Evolutionary conservation across 2,113 vertebrate species (phyloP).

Genomic region (Formicarius rufipectus): DNA sequence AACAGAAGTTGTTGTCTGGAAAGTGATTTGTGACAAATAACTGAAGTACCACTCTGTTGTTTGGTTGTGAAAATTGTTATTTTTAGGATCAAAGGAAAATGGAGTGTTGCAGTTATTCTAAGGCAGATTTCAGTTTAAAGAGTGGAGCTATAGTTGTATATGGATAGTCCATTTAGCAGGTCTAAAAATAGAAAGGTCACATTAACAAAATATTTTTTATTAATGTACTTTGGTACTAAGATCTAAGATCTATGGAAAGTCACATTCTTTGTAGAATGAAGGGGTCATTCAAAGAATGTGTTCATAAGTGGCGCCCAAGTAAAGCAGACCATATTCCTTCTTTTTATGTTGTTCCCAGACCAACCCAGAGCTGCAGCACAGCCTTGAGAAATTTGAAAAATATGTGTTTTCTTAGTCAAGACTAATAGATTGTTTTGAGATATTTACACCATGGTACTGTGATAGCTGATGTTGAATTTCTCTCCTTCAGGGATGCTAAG

Average conservation of each 20-base stretch:
- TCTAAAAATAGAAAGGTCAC: neutral
- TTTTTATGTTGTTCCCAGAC: neutral
- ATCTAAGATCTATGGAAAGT: neutral
- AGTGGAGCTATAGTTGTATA: neutral
- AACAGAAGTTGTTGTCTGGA: neutral
- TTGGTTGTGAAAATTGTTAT: conserved; percentile 25
- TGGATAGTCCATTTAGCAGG: neutral
- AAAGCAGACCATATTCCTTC: neutral
- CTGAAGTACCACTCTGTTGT: neutral
- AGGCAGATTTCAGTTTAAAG: neutral
- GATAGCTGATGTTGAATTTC: neutral
- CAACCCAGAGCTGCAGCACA: neutral
- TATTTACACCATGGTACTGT: neutral
- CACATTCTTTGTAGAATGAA: neutral
- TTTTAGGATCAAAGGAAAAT: conserved; percentile 31
- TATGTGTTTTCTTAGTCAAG: neutral
- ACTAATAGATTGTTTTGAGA: neutral
- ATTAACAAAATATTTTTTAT: neutral
- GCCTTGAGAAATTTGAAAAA: neutral
- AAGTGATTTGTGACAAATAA: conserved; percentile 36
- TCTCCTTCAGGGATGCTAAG: neutral
- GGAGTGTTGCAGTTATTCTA: neutral
- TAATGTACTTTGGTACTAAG: neutral
- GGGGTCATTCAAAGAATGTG: neutral
- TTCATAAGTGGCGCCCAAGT: neutral